These are phyloP conservation scores for Scaptodrosophila lebanonensis DNA, from an alignment of 1,140 invertebrate genomes.

Conservation along the genomic window DNA sequence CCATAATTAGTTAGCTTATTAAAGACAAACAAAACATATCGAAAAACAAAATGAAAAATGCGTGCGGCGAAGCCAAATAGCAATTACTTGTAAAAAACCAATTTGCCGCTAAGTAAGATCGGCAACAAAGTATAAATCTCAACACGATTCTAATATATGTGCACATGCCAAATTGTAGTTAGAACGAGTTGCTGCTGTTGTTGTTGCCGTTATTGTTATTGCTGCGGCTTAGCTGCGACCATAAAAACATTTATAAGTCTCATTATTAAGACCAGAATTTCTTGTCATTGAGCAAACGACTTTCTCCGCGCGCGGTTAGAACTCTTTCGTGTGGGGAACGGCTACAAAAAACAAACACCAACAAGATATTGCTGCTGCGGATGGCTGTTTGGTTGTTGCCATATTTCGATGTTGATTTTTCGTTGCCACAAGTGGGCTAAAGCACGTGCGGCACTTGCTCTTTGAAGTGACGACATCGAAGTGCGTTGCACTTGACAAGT, in stretches of 20 bases:
- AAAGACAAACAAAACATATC: too few species aligned
- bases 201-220: constrained; percentile 34
- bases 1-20: too few species aligned
- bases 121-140: constrained; percentile 31
- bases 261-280: constrained; percentile 75
- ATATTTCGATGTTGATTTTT: constrained; percentile 72
- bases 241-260: constrained; percentile 74
- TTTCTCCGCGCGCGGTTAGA: constrained; percentile 60
- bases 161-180: constrained; percentile 67
- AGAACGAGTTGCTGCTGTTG: background rate
- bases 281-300: constrained; percentile 62
- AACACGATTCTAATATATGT: constrained; percentile 65
- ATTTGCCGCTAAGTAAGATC: constrained; percentile 53
- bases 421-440: constrained; percentile 66
- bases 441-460: constrained; percentile 22
- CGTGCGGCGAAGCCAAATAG: constrained; percentile 38
- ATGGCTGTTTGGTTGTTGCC: constrained; percentile 58
- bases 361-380: constrained; percentile 15
- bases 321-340: too few species aligned
- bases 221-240: constrained; percentile 50
- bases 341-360: constrained; percentile 30
- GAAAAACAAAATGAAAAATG: constrained; percentile 6
- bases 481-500: constrained; percentile 57
- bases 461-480: constrained; percentile 40
- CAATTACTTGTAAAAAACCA: constrained; percentile 67